phyloP scores from a whole-genome alignment of 2,113 vertebrate genomes.

The Anarhynchus alexandrinus region DNA sequence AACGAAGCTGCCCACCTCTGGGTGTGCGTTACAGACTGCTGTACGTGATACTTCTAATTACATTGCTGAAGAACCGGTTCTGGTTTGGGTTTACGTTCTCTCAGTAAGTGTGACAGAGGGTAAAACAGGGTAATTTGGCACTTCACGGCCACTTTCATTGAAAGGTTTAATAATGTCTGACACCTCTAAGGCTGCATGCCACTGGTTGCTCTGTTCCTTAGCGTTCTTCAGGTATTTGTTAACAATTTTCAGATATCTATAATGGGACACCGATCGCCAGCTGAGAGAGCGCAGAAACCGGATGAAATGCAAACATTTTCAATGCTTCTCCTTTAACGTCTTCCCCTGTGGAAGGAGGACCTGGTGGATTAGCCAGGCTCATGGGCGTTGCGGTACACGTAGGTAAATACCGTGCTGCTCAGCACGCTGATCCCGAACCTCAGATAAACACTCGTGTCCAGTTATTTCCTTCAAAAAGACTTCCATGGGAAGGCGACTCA shows the following conservation, averaged over 20 bases:
- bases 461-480: neutral
- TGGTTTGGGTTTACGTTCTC: neutral
- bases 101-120: neutral
- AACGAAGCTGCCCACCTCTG: neutral
- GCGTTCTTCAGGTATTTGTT: neutral
- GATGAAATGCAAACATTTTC: neutral
- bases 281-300: neutral
- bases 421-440: neutral
- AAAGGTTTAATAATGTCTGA: neutral
- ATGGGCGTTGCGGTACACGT: neutral
- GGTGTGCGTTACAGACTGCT: neutral
- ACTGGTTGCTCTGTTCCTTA: neutral
- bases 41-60: accelerated
- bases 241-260: neutral
- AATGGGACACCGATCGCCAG: accelerated
- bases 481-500: neutral
- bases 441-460: neutral
- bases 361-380: neutral
- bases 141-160: neutral
- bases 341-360: neutral
- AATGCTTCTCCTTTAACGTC: neutral
- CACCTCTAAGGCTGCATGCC: neutral
- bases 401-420: neutral
- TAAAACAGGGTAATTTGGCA: neutral
- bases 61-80: neutral